Evolutionary conservation across 1,140 invertebrate species (phyloP).

Genomic region (Aphaenogaster floridana): DNA sequence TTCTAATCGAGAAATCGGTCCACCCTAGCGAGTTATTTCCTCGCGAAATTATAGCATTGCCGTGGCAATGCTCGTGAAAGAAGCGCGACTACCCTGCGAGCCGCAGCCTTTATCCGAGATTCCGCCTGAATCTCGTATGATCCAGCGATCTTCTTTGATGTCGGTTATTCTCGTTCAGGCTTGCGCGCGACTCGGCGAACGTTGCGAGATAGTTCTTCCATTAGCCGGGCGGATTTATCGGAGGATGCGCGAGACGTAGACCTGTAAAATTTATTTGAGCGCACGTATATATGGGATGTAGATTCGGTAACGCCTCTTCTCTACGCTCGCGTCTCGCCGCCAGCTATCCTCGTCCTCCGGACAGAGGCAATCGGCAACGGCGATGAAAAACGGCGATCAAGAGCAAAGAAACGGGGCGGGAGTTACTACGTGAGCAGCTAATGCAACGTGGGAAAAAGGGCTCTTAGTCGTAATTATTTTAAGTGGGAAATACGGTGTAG

Average conservation of each 20-base stretch:
- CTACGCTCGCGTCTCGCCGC: not conserved
- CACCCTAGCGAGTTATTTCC: not conserved
- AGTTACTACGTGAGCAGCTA: conserved; percentile 1
- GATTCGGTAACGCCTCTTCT: not conserved
- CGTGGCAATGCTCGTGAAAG: not conserved
- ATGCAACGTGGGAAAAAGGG: conserved; percentile 1
- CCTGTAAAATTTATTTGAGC: conserved; percentile 9
- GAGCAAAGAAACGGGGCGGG: not conserved
- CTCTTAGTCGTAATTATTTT: conserved; percentile 32
- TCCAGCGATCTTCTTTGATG: conserved; percentile 37
- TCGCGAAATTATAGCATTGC: not conserved
- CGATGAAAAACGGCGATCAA: not conserved
- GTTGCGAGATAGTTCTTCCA: conserved; percentile 29
- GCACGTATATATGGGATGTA: not conserved
- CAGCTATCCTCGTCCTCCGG: not conserved
- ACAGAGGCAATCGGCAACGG: not conserved
- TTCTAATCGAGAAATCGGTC: not conserved
- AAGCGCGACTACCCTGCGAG: not conserved
- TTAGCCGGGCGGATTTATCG: conserved; percentile 31
- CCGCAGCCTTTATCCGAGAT: conserved; percentile 2
- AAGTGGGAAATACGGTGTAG: conserved; percentile 1
- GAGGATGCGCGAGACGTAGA: not conserved
- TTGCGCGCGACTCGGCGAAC: not conserved
- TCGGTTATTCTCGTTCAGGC: conserved; percentile 33
- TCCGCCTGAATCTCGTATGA: not conserved